Evolutionary conservation across 92 coral and sea anemone species (phyloP), one percentile per base, ranked within the genome.

Genomic region (Palythoa grandis): DNA sequence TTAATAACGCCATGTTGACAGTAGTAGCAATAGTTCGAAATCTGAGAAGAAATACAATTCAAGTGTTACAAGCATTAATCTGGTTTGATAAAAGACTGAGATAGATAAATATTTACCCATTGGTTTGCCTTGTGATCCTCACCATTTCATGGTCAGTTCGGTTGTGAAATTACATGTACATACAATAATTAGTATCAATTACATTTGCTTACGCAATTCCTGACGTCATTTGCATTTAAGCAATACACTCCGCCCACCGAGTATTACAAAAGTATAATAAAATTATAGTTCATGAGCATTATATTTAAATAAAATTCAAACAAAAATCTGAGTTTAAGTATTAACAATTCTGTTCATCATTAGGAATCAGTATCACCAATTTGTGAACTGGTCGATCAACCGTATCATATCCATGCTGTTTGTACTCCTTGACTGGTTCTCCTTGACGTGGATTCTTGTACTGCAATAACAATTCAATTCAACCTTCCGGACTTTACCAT

Each of bases 91-190:
- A 60, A 60, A 11, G n/a, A 60, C 67, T 60, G 67, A 60, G 14
- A 60, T 60, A 60, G 22, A 60, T 63, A 2, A 63, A 63, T 63
- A 63, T 63, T 63, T 63, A 63, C 4, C 70, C 70, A 63, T 63
- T 63, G 70, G 25, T 19, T 63, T 1, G 70, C 25, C 70, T 63
- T 63, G 8, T 63, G 70, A 25, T 63, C 25, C 70, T 63, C 70
- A 63, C 70, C 70, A 63, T 63, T 63, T 63, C 20, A 63, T 63
- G 70, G 70, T 63, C 11, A 63, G 70, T 63, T 63, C 20, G 20
- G 68, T 63, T 17, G 70, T 63, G 25, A 63, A 63, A 22, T 17
- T 56, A 40, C 47, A 40, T 40, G 47, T 40, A 2, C 60, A 54
- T 54, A 54, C 60, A 54, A 54, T 54, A 54, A 54, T 54, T 54